A percentile compares a stretch with the other conserved stretches of the same genome.
phyloP scores from a whole-genome alignment of 2,113 vertebrate species.

The Ageneiosus marmoratus region DNA sequence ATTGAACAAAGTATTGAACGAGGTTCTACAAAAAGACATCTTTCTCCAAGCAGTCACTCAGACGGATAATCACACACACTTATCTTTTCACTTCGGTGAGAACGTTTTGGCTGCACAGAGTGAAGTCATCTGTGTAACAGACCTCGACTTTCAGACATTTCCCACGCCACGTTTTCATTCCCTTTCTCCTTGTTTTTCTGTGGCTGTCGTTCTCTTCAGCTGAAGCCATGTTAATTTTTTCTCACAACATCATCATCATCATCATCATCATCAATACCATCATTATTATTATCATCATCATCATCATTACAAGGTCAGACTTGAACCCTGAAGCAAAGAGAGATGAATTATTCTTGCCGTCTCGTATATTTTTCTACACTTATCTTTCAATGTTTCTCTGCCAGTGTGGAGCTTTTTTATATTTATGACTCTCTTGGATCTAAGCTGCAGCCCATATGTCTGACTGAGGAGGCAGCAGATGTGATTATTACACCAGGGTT shows the following conservation, averaged over 20 bases:
- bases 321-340: not conserved
- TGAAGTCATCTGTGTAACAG: conserved; percentile 8
- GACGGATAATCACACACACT: not conserved
- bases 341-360: conserved; percentile 47
- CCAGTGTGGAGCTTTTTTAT: conserved; percentile 47
- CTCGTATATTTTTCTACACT: conserved; percentile 38
- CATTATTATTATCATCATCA: not conserved
- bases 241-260: not conserved
- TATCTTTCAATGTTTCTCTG: conserved; percentile 44
- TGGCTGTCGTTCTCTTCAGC: not conserved
- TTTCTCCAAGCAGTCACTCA: not conserved
- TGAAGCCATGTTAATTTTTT: not conserved
- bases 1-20: not conserved
- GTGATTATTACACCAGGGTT: conserved; percentile 57
- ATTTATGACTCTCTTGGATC: conserved; percentile 45
- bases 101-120: not conserved
- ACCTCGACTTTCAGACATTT: not conserved
- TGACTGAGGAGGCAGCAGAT: conserved; percentile 46
- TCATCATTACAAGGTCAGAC: not conserved
- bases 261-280: not conserved
- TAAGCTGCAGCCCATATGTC: conserved; percentile 47
- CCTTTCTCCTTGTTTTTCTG: not conserved
- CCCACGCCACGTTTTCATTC: not conserved
- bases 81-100: not conserved
- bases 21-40: not conserved